Evolutionary conservation across 2,797 vertebrate genomes (phyloP).

Genomic region (Pristis pectinata): DNA sequence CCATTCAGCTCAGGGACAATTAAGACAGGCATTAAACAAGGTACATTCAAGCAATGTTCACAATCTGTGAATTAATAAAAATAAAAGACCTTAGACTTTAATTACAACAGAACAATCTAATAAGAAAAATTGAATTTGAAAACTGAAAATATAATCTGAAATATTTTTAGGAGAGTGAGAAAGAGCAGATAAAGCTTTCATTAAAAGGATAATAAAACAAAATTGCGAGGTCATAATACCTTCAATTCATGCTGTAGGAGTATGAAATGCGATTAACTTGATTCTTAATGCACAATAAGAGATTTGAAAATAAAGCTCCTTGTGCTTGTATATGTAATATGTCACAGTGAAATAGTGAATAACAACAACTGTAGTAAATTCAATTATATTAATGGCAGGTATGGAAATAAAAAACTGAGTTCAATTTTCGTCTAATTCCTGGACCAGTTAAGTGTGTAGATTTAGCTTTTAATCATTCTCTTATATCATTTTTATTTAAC

Average conservation of each 20-base stretch:
- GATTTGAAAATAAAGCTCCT: neutral
- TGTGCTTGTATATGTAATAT: neutral
- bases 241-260: neutral
- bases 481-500: neutral
- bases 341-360: neutral
- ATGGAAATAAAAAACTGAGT: neutral
- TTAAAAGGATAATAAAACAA: neutral
- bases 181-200: neutral
- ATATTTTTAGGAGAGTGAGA: neutral
- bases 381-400: neutral
- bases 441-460: neutral
- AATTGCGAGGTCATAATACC: neutral
- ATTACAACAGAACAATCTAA: neutral
- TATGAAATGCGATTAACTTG: neutral
- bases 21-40: too few relatives aligned
- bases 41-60: too few relatives aligned
- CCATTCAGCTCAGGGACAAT: too few relatives aligned
- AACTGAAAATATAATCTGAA: neutral
- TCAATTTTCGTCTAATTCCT: constrained; percentile 15
- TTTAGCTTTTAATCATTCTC: neutral
- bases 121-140: neutral
- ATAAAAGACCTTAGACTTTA: too few relatives aligned
- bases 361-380: neutral
- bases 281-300: neutral
- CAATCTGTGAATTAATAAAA: too few relatives aligned